phyloP scores from a whole-genome alignment of 2,888 invertebrate genomes.

The Micoletzkya japonica region DNA sequence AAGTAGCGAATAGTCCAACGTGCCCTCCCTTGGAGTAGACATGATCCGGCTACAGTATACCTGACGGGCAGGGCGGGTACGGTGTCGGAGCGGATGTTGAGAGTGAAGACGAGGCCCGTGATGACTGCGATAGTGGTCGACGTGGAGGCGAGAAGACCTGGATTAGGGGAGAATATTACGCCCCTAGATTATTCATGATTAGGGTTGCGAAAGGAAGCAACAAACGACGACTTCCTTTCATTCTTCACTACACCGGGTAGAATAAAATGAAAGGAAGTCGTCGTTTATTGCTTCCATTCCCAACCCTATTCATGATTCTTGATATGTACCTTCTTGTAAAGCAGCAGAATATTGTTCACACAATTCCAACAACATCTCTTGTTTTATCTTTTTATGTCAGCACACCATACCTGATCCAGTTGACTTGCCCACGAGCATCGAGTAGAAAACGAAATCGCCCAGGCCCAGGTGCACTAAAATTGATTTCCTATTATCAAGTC shows the following conservation, averaged over 20 bases:
- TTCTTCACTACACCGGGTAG: too few relatives aligned
- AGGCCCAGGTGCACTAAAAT: conserved; percentile 87
- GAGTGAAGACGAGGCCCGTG: conserved; percentile 16
- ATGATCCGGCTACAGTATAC: background rate
- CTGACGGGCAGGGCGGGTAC: conserved; percentile 23
- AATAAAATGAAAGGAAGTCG: too few relatives aligned
- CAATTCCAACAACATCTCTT: too few relatives aligned
- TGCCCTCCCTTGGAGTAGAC: too few relatives aligned
- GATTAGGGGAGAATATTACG: background rate
- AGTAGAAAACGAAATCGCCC: conserved; percentile 98
- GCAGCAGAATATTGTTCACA: too few relatives aligned
- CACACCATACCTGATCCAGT: conserved; percentile 93
- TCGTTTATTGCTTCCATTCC: too few relatives aligned
- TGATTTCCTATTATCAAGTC: background rate
- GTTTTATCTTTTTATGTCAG: background rate
- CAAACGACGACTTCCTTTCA: background rate
- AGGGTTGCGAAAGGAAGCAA: conserved; percentile 83
- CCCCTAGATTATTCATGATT: conserved; percentile 74
- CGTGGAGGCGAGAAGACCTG: conserved; percentile 16
- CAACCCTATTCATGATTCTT: background rate
- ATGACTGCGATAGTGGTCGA: background rate
- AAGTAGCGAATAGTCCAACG: background rate
- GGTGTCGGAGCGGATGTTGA: background rate
- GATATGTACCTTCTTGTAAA: too few relatives aligned
- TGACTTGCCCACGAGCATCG: conserved; percentile 94